Base-by-base conservation (phyloP, 2,888 invertebrate species). In the Omphaloscelis lunosa region DNA sequence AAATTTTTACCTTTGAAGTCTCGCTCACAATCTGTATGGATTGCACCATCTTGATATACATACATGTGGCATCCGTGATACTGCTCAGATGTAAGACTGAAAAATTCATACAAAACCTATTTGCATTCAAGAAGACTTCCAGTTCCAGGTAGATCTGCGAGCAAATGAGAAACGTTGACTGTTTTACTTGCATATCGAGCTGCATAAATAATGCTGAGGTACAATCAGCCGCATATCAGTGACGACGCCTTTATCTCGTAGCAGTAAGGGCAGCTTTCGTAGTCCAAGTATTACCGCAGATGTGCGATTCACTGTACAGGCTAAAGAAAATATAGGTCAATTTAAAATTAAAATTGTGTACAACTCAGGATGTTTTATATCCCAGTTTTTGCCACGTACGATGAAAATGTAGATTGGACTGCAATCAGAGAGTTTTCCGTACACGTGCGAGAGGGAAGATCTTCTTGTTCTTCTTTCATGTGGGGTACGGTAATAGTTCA, bases 311-410 rank as follows among this genome's bases (percentile, higher is more conserved):
- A 68, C 9, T 34, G 17, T 68, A 68, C 39, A 56, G 15, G 63
- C 11, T 34, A 58, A 59, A 51, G 48, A 61, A 56, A 71, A 84
- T 70, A 83, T 56, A 66, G 80, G 65, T 56, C 53, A 84, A 83
- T 79, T 80, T 80, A 84, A 80, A 80, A 83, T 79, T 66, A 80
- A 65, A 84, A 84, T 79, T 79, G 84, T 83, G 69, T 68, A 58
- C 70, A 45, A 45, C 27, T 67, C 58, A 29, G 61, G 39, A 61
- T 77, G 56, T 41, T 68, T 74, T 51, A 51, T 34, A 27, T 29
- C 23, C n/a, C 56, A 15, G 48, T 23, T 48, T 67, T 68, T 82
- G 29, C 51, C 68, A 63, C 62, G 51, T 63, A 58, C 45, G 41
- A 41, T n/a, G 27, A 17, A 34, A 67, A 62, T 48, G 77, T 77